phyloP scores from a whole-genome alignment of 1,140 invertebrate species.

The Eriocheir sinensis region DNA sequence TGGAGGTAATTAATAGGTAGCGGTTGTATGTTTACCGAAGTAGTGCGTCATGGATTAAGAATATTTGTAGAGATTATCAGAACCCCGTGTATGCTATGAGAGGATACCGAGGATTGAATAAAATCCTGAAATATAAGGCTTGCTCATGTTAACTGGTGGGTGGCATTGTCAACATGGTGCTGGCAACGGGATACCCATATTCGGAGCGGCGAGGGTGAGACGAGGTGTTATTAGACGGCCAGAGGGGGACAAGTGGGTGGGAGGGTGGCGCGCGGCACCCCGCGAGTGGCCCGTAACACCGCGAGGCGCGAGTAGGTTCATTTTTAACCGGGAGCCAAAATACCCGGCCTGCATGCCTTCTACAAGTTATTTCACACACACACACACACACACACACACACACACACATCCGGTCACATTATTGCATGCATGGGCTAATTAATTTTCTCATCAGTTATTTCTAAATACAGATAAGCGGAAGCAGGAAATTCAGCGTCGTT shows the following conservation, averaged over 20 bases:
- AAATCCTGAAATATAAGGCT: not conserved
- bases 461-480: no score
- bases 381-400: not conserved
- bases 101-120: not conserved
- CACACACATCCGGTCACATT: not conserved
- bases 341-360: not conserved
- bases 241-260: not conserved
- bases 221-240: slow-evolving; percentile 49
- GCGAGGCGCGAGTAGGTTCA: not conserved
- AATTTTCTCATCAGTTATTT: no score
- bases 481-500: no score
- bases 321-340: slow-evolving; percentile 10
- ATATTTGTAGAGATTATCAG: not conserved
- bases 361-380: not conserved
- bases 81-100: not conserved
- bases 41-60: not conserved
- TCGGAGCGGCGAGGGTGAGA: slow-evolving; percentile 8
- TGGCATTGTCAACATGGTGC: not conserved
- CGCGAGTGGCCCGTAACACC: not conserved
- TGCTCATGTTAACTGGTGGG: not conserved
- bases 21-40: not conserved
- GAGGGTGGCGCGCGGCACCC: not conserved
- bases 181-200: not conserved
- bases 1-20: not conserved
- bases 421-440: not conserved